These are phyloP conservation scores for Prosopocoilus inquinatus DNA, from an alignment of 2,888 invertebrate genomes.

Conservation along the genomic window DNA sequence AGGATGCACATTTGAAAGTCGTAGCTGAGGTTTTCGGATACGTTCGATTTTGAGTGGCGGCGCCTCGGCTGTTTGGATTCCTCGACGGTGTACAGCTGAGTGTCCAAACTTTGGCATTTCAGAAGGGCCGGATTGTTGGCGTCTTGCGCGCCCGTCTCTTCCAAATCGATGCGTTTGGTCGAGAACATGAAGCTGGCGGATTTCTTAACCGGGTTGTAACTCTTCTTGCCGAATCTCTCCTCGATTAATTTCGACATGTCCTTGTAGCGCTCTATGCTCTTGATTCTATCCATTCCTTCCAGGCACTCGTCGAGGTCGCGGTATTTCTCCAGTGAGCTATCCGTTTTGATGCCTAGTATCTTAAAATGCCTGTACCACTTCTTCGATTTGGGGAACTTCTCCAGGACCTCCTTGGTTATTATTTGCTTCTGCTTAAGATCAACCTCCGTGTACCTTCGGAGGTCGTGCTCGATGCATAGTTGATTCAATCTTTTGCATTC, in stretches of 20 bases:
- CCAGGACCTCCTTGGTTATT: conserved; percentile 41
- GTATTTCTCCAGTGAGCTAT: conserved; percentile 35
- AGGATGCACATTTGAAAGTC: conserved; percentile 45
- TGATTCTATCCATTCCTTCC: conserved; percentile 63
- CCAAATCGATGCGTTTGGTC: conserved; percentile 39
- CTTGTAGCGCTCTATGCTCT: conserved; percentile 69
- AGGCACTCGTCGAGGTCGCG: conserved; percentile 57
- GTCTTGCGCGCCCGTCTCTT: conserved; percentile 32
- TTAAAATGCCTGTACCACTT: conserved; percentile 68
- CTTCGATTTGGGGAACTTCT: conserved; percentile 56
- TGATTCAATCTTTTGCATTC: conserved; percentile 26
- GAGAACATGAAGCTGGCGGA: conserved; percentile 48
- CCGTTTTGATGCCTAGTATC: conserved; percentile 53
- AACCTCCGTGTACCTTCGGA: conserved; percentile 13
- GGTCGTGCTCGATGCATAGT: conserved; percentile 24
- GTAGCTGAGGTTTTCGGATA: conserved; percentile 39
- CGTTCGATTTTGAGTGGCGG: conserved; percentile 31
- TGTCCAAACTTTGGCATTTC: conserved; percentile 45
- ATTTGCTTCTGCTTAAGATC: conserved; percentile 33
- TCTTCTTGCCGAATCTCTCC: conserved; percentile 60
- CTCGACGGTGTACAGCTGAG: conserved; percentile 37
- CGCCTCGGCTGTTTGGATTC: conserved; percentile 18
- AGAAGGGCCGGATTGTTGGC: conserved; percentile 37
- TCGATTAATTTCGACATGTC: conserved; percentile 71
- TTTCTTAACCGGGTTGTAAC: conserved; percentile 46